Evolutionary conservation across 2,797 vertebrate genomes (phyloP), one percentile per base, ranked within the genome.

Genomic region (Vespertilio murinus): DNA sequence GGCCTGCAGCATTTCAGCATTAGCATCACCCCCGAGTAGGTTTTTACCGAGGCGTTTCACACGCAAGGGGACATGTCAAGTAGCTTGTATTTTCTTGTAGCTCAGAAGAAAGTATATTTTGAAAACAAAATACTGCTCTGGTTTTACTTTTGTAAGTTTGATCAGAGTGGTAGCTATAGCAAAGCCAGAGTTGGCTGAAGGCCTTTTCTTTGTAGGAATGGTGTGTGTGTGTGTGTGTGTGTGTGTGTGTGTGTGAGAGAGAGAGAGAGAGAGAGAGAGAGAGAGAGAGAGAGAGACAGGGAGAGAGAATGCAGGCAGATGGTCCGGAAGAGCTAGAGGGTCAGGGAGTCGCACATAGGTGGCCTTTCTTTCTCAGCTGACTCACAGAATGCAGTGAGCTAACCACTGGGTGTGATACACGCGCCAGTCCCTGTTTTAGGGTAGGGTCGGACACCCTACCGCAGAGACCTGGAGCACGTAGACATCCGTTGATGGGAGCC

Each of bases 121-220:
- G 74, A 56, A 74, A 79, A 52, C 38, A 93, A 94, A 90, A 69
- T 40, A 16, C 22, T 17, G 35, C 18, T 45, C 25, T 88, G 52
- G 9, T 56, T 95, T 75, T 64, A 40, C 38, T 67, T 74, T 84
- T 33, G 40, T 75, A 65, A 61, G 65, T 64, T 25, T 59, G n/a
- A 69, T 54, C 77, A 6, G 38, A 88, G 47, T 47, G 70, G 38
- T 52, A 91, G 81, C 20, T 61, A 13, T 30, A 42, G 8, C 40
- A 84, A 54, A 71, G 5, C 56, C 5, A 11, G 10, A 28, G 8
- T 23, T 45, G 69, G 30, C n/a, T 81, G 59, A 84, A 61, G 59
- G 23, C 49, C 52, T 67, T 25, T 86, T 61, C 71, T 59, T 9
- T 42, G 38, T 45, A 47, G 67, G 20, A 42, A 17, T n/a, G 47